Conservation (phyloP, 2,797 vertebrate genomes). For the Oreochromis mossambicus region DNA sequence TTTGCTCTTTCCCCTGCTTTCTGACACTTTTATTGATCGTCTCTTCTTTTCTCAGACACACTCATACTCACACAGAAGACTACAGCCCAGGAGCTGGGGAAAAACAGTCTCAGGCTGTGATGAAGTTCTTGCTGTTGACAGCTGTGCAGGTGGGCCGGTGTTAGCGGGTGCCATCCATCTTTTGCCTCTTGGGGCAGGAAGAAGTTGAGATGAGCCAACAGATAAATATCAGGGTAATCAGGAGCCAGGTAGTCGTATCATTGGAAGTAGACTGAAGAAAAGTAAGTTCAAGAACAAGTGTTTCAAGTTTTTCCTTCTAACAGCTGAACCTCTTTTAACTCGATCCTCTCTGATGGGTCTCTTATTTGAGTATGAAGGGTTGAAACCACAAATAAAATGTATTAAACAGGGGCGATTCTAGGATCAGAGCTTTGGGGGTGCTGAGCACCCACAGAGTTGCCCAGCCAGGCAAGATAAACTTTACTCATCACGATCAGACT, state of each 20-base stretch:
- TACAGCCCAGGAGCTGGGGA: not conserved
- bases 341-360: not conserved
- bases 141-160: slow-evolving; percentile 15
- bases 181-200: slow-evolving; percentile 23
- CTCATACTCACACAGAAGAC: not conserved
- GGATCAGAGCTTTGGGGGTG: no score
- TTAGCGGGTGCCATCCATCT: slow-evolving; percentile 39
- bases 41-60: not conserved
- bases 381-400: not conserved
- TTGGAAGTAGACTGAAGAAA: not conserved
- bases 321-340: not conserved
- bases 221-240: not conserved
- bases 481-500: no score
- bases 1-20: not conserved
- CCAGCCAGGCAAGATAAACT: no score
- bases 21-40: slow-evolving; percentile 27
- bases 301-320: not conserved
- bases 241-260: not conserved
- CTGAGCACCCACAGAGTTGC: no score
- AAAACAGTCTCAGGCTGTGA: slow-evolving; percentile 3
- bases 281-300: not conserved
- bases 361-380: not conserved
- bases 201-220: slow-evolving; percentile 6
- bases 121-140: slow-evolving; percentile 45
- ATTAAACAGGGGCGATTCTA: no score